Evolutionary conservation across 2,113 vertebrate genomes (phyloP).

Genomic region (Apeltes quadracus): DNA sequence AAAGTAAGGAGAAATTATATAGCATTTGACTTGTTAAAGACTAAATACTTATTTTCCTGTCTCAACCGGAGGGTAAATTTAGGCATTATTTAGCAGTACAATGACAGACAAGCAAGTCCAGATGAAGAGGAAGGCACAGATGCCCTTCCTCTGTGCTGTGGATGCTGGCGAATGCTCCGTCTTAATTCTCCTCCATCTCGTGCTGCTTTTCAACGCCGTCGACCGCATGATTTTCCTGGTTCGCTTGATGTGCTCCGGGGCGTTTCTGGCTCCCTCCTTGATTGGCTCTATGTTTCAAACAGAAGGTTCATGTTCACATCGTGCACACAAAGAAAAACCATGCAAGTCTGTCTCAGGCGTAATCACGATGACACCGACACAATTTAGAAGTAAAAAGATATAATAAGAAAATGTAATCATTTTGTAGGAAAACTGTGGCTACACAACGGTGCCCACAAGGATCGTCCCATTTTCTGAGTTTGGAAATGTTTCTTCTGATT

Average conservation of each 20-base stretch:
- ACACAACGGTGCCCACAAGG: neutral
- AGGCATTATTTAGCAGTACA: neutral
- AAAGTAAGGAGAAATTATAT: neutral
- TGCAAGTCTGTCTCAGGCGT: neutral
- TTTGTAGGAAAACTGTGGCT: neutral
- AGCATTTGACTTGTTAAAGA: neutral
- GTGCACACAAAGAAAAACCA: neutral
- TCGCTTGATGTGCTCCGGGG: neutral
- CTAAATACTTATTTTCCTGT: neutral
- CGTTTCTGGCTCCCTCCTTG: neutral
- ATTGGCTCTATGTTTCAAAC: neutral
- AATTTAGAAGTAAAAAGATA: neutral
- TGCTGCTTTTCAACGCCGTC: neutral
- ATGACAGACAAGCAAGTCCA: neutral
- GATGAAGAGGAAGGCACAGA: neutral
- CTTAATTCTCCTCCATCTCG: neutral
- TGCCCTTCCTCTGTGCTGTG: neutral
- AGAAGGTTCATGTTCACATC: neutral
- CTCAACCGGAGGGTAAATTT: neutral
- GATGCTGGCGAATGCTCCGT: neutral
- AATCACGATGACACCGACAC: neutral
- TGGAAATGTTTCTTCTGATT: neutral
- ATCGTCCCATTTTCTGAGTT: neutral
- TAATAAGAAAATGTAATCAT: no score
- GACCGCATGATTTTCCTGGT: neutral